Evolutionary conservation across 1,140 invertebrate genomes (phyloP).

Genomic region (Apis mellifera): Amel_HAv3.1 CM009937.2:7112001-7112500

Average conservation of each 20-base stretch:
- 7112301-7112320: conserved; percentile 67
- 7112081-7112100: too few species aligned
- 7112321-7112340: conserved; percentile 68
- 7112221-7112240: conserved; percentile 50
- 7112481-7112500: conserved; percentile 48
- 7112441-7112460: conserved; percentile 53
- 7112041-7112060: conserved; percentile 5
- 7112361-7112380: conserved; percentile 61
- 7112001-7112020: too few species aligned
- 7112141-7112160: background rate
- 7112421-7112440: conserved; percentile 1
- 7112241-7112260: conserved; percentile 62
- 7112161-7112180: background rate
- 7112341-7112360: conserved; percentile 69
- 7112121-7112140: conserved; percentile 18
- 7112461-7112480: conserved; percentile 23
- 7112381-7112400: conserved; percentile 67
- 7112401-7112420: conserved; percentile 63
- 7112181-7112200: background rate
- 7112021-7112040: background rate
- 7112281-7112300: conserved; percentile 61
- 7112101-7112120: conserved; percentile 42
- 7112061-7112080: background rate
- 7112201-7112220: background rate
- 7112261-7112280: conserved; percentile 67